Conservation (phyloP, 2,888 invertebrate genomes). For the Drepana falcataria region DNA sequence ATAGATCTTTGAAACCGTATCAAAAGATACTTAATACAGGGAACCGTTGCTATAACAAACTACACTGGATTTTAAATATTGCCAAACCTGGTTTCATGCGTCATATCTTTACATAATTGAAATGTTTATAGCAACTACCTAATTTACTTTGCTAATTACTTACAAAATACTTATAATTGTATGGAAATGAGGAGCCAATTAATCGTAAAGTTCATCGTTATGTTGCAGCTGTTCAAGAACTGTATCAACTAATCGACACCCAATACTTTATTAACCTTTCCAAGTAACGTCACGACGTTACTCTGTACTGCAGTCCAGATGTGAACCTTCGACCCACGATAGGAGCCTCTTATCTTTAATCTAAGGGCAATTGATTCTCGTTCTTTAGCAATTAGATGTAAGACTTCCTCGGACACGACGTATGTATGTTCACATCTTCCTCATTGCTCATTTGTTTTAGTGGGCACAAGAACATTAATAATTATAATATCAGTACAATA, state of each 20-base stretch:
- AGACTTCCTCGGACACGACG: background rate
- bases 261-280: background rate
- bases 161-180: too few species aligned
- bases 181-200: background rate
- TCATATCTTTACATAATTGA: too few species aligned
- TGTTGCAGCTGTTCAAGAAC: background rate
- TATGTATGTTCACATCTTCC: background rate
- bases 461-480: constrained; percentile 24
- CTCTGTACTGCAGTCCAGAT: background rate
- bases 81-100: too few species aligned
- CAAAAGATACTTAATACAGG: background rate
- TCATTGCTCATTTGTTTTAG: background rate
- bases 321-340: background rate
- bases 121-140: background rate
- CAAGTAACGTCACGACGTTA: background rate
- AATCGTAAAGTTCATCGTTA: background rate
- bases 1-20: background rate
- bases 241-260: background rate
- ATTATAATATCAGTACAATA: constrained; percentile 34
- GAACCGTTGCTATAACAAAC: background rate
- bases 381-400: background rate
- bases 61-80: background rate
- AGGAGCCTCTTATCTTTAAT: background rate
- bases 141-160: background rate
- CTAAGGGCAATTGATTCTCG: background rate